phyloP scores from a whole-genome alignment of 2,113 vertebrate genomes.

The Eulemur macaco region DNA sequence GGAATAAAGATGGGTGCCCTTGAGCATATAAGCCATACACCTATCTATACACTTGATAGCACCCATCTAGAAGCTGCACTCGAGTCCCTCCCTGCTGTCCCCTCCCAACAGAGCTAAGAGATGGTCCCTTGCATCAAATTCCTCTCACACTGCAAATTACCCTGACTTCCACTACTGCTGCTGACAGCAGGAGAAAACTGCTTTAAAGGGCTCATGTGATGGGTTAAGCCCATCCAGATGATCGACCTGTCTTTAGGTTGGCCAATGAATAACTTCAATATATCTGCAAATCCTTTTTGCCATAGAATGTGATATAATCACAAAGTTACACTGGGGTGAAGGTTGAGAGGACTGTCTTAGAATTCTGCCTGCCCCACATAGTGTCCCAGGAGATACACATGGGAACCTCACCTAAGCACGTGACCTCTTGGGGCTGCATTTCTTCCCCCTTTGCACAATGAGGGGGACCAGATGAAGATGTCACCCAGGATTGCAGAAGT shows the following conservation, averaged over 20 bases:
- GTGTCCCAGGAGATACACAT: not conserved
- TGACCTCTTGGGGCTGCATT: not conserved
- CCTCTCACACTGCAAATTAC: not conserved
- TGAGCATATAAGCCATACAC: not conserved
- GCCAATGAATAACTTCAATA: not conserved
- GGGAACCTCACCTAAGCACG: not conserved
- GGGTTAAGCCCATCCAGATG: not conserved
- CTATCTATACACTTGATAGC: too few species aligned
- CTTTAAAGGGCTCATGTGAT: not conserved
- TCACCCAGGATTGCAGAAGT: not conserved
- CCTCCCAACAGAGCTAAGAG: not conserved
- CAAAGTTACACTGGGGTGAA: not conserved
- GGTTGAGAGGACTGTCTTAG: not conserved
- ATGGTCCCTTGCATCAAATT: not conserved
- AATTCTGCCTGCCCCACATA: not conserved
- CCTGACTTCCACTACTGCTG: not conserved
- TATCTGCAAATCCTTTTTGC: not conserved
- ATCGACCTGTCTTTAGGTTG: not conserved
- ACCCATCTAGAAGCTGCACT: not conserved
- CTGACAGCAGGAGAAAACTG: not conserved
- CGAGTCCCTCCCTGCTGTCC: not conserved
- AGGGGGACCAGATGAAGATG: not conserved
- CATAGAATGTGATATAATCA: not conserved
- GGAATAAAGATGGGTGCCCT: not conserved
- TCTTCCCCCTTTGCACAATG: not conserved